Percentiles rank a stretch among this genome's conserved stretches.
Evolutionary conservation across 2,113 vertebrate genomes (phyloP).

Genomic region (Sigmodon hispidus): DNA sequence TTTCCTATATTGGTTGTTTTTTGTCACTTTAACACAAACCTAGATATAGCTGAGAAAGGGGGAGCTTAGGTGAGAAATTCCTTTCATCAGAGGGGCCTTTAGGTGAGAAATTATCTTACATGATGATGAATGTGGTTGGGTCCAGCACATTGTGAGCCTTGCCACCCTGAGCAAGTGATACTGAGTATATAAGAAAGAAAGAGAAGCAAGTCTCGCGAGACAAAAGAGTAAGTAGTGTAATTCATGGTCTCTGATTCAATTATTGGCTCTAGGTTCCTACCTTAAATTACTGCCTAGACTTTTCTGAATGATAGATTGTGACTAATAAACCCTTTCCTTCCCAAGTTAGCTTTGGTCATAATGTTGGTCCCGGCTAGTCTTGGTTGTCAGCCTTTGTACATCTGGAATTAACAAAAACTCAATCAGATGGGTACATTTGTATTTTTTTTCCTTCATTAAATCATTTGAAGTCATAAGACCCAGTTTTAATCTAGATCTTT

Average conservation of each 20-base stretch:
- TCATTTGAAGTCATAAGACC: background rate
- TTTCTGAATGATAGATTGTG: background rate
- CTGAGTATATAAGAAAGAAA: background rate
- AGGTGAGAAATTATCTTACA: background rate
- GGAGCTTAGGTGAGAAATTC: background rate
- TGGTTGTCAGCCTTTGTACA: background rate
- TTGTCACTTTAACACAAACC: background rate
- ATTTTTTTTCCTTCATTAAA: background rate
- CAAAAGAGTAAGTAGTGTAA: background rate
- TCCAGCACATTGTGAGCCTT: background rate
- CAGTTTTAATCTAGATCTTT: background rate
- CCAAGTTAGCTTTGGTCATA: background rate
- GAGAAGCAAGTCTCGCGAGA: background rate
- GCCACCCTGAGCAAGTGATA: background rate
- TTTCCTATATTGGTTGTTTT: background rate
- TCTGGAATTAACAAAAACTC: background rate
- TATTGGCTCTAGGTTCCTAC: background rate
- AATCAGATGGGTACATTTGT: background rate
- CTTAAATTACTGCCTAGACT: background rate
- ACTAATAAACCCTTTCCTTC: background rate
- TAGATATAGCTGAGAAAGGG: background rate
- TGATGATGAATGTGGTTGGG: background rate
- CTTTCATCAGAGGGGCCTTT: background rate
- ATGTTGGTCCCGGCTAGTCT: background rate
- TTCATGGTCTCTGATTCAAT: background rate